phyloP scores from a whole-genome alignment of 1,140 invertebrate genomes.

The Ladona fulva region DNA sequence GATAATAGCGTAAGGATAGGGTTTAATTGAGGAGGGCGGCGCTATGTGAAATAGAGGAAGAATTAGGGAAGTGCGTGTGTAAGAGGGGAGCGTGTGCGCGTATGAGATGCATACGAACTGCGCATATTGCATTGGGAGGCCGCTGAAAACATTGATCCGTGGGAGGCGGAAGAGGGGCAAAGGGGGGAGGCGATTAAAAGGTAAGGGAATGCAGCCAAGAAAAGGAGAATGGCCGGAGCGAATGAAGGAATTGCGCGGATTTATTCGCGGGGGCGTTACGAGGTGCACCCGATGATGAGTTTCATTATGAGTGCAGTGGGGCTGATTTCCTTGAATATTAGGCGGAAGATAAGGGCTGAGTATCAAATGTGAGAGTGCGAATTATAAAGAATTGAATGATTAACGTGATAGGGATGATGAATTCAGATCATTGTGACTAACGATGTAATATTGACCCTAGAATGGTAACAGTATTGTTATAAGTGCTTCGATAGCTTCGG shows the following conservation, averaged over 20 bases:
- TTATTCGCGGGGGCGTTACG: too few relatives aligned
- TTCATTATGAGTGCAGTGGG: too few relatives aligned
- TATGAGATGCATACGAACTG: not conserved
- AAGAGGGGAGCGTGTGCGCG: not conserved
- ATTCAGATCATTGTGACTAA: too few relatives aligned
- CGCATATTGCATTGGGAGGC: not conserved
- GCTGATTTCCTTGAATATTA: too few relatives aligned
- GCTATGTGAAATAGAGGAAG: not conserved
- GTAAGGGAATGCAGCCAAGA: not conserved
- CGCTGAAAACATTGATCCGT: not conserved
- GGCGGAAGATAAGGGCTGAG: too few relatives aligned
- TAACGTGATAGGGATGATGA: too few relatives aligned
- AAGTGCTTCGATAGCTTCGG: too few relatives aligned
- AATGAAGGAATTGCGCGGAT: not conserved
- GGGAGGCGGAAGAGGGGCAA: not conserved
- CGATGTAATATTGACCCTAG: too few relatives aligned
- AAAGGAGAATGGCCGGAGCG: not conserved
- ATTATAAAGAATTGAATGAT: too few relatives aligned
- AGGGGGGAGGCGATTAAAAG: not conserved
- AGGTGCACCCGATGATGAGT: too few relatives aligned
- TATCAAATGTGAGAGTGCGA: too few relatives aligned
- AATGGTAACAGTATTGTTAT: too few relatives aligned
- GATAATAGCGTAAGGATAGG: not conserved
- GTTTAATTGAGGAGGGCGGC: not conserved
- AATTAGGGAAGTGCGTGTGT: not conserved